Evolutionary conservation across 2,888 invertebrate genomes (phyloP).

Genomic region (Keiferia lycopersicella): DNA sequence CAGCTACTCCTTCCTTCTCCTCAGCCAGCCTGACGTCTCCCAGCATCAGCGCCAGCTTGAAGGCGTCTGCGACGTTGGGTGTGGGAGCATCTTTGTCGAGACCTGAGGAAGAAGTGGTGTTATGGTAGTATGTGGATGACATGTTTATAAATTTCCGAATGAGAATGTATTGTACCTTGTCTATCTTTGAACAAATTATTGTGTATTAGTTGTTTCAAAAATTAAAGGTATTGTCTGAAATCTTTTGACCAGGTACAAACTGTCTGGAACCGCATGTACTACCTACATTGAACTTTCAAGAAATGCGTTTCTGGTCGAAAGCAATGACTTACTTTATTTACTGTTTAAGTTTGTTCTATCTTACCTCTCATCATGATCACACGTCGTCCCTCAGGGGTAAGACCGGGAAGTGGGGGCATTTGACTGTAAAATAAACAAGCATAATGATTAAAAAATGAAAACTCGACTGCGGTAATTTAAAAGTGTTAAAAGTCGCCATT

Average conservation of each 20-base stretch:
- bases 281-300: too few relatives aligned
- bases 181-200: too few relatives aligned
- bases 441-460: too few relatives aligned
- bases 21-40: constrained; percentile 90
- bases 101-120: constrained; percentile 52
- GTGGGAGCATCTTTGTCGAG: constrained; percentile 86
- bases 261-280: too few relatives aligned
- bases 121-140: too few relatives aligned
- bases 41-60: constrained; percentile 92
- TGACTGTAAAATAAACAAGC: constrained; percentile 79
- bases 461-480: too few relatives aligned
- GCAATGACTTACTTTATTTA: neutral
- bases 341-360: neutral
- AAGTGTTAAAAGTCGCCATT: too few relatives aligned
- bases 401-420: constrained; percentile 89
- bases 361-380: constrained; percentile 87
- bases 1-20: constrained; percentile 90
- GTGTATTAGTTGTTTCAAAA: neutral
- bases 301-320: too few relatives aligned
- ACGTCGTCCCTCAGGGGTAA: constrained; percentile 90
- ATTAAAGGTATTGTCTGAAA: neutral
- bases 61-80: constrained; percentile 87
- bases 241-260: too few relatives aligned
- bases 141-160: too few relatives aligned
- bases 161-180: too few relatives aligned